Evolutionary conservation across 2,888 invertebrate genomes (phyloP), one percentile per base, ranked within the genome.

Genomic region (Chrysodeixis includens): DNA sequence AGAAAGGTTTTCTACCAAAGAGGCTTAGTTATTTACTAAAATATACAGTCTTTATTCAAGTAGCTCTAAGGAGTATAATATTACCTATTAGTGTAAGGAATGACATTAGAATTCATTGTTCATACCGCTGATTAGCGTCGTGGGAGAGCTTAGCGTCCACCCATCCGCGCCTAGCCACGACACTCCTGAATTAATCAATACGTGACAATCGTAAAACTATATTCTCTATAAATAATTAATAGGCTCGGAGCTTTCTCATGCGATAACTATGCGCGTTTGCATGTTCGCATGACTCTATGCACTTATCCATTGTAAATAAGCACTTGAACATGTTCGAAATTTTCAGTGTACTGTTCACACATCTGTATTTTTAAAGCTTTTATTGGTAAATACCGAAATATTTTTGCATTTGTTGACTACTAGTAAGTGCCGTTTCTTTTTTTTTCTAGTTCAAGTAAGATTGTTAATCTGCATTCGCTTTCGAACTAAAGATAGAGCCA

Each of bases 211-310:
- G 60, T 65, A 58, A 60, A 61, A 63, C 57, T 56, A 63, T 68
- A 66, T 53, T 40, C 35, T 56, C 16, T n/a, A 67, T 76, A 67
- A 79, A 77, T 79, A 79, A 75, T 72, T 74, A 67, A 77, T 72
- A 74, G 62, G 63, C 22, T 58, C 14, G 8, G 3, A 66, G 61
- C 63, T 72, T 72, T 72, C 61, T 52, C 76, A 60, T 62, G 68
- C 56, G 53, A 62, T 51, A 62, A 60, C 54, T 32, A 56, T 46
- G 58, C 49, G 54, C 57, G 53, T 54, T 44, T 57, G 56, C 63
- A 58, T 40, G 62, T 6, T 20, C 30, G 60, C 54, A 61, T 62
- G 53, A 44, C 59, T 54, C 59, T 54, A 40, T 1, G 22, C 30
- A 7, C n/a, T 26, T 6, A 57, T 16, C 26, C n/a, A 8, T 22